Percentiles rank a stretch among this genome's conserved stretches.
These are phyloP conservation scores for Gonatopus flavifemur DNA, from an alignment of 1,140 invertebrate genomes.

Conservation along the genomic window DNA sequence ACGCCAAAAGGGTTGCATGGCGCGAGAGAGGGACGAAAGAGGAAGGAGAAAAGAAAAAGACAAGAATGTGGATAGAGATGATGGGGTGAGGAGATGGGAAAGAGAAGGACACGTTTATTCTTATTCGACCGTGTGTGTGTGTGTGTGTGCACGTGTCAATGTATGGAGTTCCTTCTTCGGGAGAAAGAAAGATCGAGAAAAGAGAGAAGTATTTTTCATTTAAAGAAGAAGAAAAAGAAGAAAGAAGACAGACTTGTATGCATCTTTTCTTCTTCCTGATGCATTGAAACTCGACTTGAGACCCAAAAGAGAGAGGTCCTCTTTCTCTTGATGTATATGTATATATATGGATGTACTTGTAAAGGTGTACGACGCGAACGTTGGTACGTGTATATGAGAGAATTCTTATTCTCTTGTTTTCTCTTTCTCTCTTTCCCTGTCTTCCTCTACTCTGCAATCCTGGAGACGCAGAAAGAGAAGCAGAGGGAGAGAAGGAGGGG, in stretches of 20 bases:
- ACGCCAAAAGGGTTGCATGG: constrained; percentile 42
- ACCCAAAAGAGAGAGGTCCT: constrained; percentile 10
- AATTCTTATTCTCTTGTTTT: no score
- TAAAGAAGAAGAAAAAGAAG: constrained; percentile 1
- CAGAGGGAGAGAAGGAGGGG: constrained; percentile 6
- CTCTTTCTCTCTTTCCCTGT: neutral
- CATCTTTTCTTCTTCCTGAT: constrained; percentile 43
- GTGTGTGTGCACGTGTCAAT: no score
- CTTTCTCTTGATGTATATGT: no score
- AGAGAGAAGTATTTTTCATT: constrained; percentile 2
- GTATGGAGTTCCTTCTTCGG: no score
- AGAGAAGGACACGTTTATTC: no score
- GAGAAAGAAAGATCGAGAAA: constrained; percentile 8
- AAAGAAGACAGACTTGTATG: no score
- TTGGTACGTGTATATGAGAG: no score
- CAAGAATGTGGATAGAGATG: constrained; percentile 6
- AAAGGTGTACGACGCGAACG: no score
- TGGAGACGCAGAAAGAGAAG: neutral
- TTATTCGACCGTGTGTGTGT: no score
- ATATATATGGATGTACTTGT: no score
- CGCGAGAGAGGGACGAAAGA: constrained; percentile 18
- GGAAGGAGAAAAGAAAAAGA: constrained; percentile 14
- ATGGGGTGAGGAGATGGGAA: constrained; percentile 3
- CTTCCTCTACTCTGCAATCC: neutral
- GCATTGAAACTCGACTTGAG: constrained; percentile 33